Conservation (phyloP, 2,797 vertebrate genomes). For the Oreochromis grahami region DNA sequence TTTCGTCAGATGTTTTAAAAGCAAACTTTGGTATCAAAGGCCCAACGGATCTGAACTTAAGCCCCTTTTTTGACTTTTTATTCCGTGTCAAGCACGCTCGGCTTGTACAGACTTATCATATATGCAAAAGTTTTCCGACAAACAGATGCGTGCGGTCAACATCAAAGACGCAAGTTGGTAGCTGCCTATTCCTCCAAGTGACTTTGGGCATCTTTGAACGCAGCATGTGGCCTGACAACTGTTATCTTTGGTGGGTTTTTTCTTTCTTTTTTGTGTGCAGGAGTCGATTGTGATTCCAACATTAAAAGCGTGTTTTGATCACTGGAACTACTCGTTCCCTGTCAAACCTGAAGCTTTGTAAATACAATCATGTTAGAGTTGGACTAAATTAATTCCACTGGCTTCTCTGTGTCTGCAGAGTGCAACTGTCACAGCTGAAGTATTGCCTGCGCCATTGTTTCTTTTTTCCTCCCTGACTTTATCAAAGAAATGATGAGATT, state of each 20-base stretch:
- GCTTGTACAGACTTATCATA: neutral
- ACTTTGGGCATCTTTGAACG: constrained; percentile 37
- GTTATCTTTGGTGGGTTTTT: neutral
- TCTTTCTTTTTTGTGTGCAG: neutral
- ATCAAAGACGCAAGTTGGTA: constrained; percentile 16
- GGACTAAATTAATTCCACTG: constrained; percentile 31
- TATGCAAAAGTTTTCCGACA: neutral
- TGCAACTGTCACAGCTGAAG: constrained; percentile 38
- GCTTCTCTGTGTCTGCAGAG: constrained; percentile 19
- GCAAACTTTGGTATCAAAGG: neutral
- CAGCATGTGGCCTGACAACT: constrained; percentile 17
- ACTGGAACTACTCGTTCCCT: constrained; percentile 20
- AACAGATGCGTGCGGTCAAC: neutral
- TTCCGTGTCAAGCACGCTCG: neutral
- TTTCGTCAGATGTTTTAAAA: neutral
- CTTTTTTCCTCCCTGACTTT: constrained; percentile 30
- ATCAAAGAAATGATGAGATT: constrained; percentile 50
- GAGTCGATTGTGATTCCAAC: constrained; percentile 37
- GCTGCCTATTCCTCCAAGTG: neutral
- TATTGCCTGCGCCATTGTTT: constrained; percentile 19
- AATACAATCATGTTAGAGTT: constrained; percentile 44
- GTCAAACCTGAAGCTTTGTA: constrained; percentile 46
- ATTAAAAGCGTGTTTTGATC: constrained; percentile 38
- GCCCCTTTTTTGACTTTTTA: neutral
- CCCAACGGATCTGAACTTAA: neutral